Evolutionary conservation across 2,888 invertebrate species (phyloP), one percentile per base, ranked within the genome.

Genomic region (Ornithoptera alexandrae): DNA sequence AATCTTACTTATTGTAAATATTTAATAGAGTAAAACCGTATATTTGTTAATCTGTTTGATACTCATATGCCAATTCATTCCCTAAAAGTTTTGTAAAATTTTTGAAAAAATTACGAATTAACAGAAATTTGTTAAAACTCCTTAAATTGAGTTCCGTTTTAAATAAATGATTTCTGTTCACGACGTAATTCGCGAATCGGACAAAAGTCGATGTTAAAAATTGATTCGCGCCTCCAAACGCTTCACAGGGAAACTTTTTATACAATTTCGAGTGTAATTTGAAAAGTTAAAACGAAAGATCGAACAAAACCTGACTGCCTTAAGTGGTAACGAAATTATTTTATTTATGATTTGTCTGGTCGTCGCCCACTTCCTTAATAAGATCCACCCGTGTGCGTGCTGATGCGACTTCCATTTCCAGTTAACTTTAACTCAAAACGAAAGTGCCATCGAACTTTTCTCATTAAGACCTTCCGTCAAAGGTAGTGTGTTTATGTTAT

Each of bases 391-490:
- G 83, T 83, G 79, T 86, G 85, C 86, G 81, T 84, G 83, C 78
- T 86, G 90, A 90, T 88, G 89, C 64, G 53, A 64, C 64, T 68
- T 64, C 90, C 87, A 89, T 69, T 61, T 69, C 50, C 67, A 63
- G 63, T 60, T 88, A 90, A 90, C 85, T 91, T 91, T 83, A 84
- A 87, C 85, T 90, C 75, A 86, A 88, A 90, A 89, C 88, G 87
- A 85, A 87, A 90, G 89, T 88, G 85, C 87, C 84, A 89, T 89
- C 84, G 84, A 92, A 92, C 87, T 92, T 92, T 92, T 92, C 90
- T 91, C 92, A 92, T 92, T 91, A 92, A 92, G 86, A 85, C 81
- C 86, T 87, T 83, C 85, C 87, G 84, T 90, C 88, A 89, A 90
- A 90, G 90, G 90, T 90, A 74, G 78, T 79, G 85, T 89, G 86